Evolutionary conservation across 2,113 vertebrate species (phyloP).

Genomic region (Tympanuchus pallidicinctus): DNA sequence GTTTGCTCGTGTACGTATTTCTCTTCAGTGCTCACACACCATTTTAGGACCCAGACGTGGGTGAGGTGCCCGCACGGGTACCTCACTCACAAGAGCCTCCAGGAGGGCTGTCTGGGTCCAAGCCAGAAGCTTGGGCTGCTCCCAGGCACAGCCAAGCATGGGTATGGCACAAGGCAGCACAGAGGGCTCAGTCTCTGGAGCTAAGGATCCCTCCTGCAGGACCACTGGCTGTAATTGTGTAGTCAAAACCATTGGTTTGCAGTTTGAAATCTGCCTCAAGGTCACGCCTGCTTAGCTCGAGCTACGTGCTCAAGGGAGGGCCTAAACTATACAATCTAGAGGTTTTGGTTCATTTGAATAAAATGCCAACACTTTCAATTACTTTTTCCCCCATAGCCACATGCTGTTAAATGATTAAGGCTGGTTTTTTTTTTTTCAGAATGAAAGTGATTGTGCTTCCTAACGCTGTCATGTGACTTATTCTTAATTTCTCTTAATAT

Average conservation of each 20-base stretch:
- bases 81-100: not conserved
- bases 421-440: not conserved
- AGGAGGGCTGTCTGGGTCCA: not conserved
- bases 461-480: not conserved
- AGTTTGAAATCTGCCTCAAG: not conserved
- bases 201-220: not conserved
- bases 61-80: not conserved
- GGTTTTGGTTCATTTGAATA: not conserved
- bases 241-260: not conserved
- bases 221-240: not conserved
- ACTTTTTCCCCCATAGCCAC: not conserved
- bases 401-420: not conserved
- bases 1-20: slow-evolving; percentile 18
- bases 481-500: slow-evolving; percentile 14
- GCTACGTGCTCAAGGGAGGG: not conserved
- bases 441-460: not conserved
- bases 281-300: not conserved
- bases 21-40: not conserved
- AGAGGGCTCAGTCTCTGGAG: not conserved
- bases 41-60: not conserved
- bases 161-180: rapidly evolving
- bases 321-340: not conserved
- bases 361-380: not conserved
- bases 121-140: rapidly evolving
- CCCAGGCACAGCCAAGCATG: rapidly evolving